Evolutionary conservation across 2,888 invertebrate species (phyloP).

Genomic region (Oligia strigilis): DNA sequence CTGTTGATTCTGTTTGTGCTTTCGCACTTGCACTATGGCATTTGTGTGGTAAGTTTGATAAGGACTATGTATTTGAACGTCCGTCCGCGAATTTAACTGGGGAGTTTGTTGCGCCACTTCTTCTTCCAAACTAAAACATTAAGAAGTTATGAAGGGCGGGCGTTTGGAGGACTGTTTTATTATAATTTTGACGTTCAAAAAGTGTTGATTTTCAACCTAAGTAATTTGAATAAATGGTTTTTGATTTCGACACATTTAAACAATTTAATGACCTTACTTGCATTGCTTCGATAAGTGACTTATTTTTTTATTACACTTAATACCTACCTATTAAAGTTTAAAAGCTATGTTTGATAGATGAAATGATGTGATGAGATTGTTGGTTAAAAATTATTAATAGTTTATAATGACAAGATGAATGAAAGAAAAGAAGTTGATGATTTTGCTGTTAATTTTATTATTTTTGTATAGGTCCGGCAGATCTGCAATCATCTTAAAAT

Average conservation of each 20-base stretch:
- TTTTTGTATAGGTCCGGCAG: slow-evolving; percentile 94
- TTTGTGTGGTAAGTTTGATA: slow-evolving; percentile 95
- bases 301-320: background rate
- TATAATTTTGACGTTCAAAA: background rate
- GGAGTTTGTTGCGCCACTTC: background rate
- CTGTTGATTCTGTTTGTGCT: slow-evolving; percentile 93
- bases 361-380: background rate
- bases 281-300: background rate
- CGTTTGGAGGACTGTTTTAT: background rate
- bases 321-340: background rate
- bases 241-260: background rate
- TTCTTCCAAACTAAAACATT: background rate
- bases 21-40: slow-evolving; percentile 97
- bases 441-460: slow-evolving; percentile 9
- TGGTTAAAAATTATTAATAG: no score
- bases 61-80: background rate
- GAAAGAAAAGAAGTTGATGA: background rate
- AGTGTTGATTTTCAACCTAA: background rate
- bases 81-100: background rate
- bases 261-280: no score
- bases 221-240: background rate
- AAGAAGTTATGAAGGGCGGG: background rate
- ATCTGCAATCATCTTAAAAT: slow-evolving; percentile 97
- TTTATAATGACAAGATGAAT: background rate
- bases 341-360: background rate